These are phyloP conservation scores for Campoletis sonorensis DNA, from an alignment of 1,140 invertebrate genomes.

Conservation along the genomic window DNA sequence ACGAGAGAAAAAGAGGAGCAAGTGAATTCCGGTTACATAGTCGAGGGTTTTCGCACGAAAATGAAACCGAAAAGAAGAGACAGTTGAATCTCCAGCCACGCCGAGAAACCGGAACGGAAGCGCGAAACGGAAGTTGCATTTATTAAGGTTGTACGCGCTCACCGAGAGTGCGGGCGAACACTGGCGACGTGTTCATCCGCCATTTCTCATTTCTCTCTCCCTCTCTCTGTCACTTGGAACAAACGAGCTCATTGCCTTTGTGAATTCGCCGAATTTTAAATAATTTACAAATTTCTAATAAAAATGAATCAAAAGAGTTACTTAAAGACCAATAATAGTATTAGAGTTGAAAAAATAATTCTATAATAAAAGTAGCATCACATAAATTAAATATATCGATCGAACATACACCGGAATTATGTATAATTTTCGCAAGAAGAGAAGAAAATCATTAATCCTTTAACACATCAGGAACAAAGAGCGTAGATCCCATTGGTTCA, in stretches of 20 bases:
- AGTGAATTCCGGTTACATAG: constrained; percentile 2
- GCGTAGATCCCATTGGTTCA: too few species aligned
- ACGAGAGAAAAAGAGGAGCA: not conserved
- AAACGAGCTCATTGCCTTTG: not conserved
- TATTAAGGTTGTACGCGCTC: constrained; percentile 31
- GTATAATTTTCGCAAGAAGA: too few species aligned
- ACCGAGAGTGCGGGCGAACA: not conserved
- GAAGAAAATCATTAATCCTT: too few species aligned
- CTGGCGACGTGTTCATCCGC: constrained; percentile 33
- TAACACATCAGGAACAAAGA: too few species aligned
- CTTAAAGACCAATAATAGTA: too few species aligned
- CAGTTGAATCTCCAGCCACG: not conserved
- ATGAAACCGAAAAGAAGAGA: not conserved
- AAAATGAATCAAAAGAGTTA: too few species aligned
- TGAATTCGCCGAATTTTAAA: not conserved
- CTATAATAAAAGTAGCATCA: too few species aligned
- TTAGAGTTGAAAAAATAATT: too few species aligned
- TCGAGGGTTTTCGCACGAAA: not conserved
- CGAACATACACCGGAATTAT: too few species aligned
- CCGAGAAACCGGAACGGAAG: constrained; percentile 29
- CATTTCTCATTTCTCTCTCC: not conserved
- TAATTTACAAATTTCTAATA: not conserved
- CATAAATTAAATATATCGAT: too few species aligned
- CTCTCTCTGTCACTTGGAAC: not conserved
- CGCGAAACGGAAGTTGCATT: constrained; percentile 28